Evolutionary conservation across 2,888 invertebrate species (phyloP), one percentile per base, ranked within the genome.

Genomic region (Hirtodrosophila cameraria): DNA sequence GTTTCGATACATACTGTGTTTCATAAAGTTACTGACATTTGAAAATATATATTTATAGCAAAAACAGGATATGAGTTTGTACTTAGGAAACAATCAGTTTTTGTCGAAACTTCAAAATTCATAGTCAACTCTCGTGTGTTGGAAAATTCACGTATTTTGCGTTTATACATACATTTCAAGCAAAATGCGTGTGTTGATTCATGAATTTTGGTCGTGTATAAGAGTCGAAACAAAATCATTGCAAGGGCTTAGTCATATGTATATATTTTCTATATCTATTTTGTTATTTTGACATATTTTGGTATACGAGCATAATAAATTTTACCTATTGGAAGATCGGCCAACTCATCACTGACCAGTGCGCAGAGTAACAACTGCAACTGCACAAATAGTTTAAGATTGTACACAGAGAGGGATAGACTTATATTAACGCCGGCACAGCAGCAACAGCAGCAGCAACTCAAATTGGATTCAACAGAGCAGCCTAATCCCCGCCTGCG

Each of bases 391-490:
- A 83, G 75, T 75, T 81, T 86, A 76, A 85, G 65, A 78, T 64
- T 72, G 57, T 89, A 82, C 68, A 88, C 88, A 64, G 89, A 89
- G 82, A 86, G 84, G 82, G 89, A 89, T 85, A 89, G 89, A 84
- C 89, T 89, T 68, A 88, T 86, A 70, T 41, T 78, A 52, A 69
- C 86, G 48, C 41, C 85, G 60, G 59, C 50, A 43, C 62, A 67
- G 12, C 54, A 58, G 28, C 67, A 63, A 3, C 30, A 67, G 11
- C 42, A 61, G 23, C 59, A 61, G 13, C 58, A 53, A 16, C 27
- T 1, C 9, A 13, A 20, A 23, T 28, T 13, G 42, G 58, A 46
- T 18, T 13, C 53, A 16, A 2, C 13, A 18, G 48, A 60, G 6
- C 33, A 52, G 4, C 36, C 30, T 4, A 36, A 48, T 5, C 13